Percentiles rank a stretch among this genome's conserved stretches.
Conservation (phyloP, 30 jellyfish, hydroid and myxozoan species). For the Rhopilema esculentum region DNA sequence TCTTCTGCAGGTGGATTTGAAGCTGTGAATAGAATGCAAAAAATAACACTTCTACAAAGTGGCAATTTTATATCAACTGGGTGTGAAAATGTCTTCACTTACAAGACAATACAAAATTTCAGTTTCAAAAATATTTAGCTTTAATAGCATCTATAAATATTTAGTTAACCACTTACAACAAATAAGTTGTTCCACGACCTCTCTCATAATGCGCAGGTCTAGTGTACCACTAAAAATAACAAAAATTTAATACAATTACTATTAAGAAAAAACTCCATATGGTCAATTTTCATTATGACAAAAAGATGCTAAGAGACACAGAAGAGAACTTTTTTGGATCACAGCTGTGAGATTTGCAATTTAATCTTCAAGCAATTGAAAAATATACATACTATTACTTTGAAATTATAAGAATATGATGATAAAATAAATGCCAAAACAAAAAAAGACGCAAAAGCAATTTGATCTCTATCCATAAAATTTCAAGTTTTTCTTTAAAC, state of each 20-base stretch:
- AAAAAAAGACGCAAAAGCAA: no score
- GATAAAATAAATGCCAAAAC: no score
- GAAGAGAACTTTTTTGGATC: no score
- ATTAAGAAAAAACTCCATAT: background rate
- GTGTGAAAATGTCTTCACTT: background rate
- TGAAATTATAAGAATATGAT: no score
- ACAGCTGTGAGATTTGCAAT: no score
- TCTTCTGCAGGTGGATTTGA: constrained; percentile 82
- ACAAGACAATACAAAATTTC: background rate
- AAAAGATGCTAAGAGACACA: no score
- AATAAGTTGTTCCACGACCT: constrained; percentile 74
- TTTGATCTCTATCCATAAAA: no score
- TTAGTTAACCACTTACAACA: constrained; percentile 38
- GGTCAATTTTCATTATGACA: no score
- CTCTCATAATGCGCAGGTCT: constrained; percentile 66
- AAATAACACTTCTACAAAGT: background rate
- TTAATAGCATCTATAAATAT: no score
- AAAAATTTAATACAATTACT: background rate
- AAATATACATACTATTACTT: no score
- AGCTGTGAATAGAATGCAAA: constrained; percentile 21
- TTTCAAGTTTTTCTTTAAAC: no score
- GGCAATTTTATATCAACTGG: background rate
- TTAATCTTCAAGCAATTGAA: no score
- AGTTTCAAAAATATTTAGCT: background rate
- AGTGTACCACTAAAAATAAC: constrained; percentile 40